These are phyloP conservation scores for Erinaceus europaeus DNA, from an alignment of 2,113 vertebrate species.

Conservation along the genomic window DNA sequence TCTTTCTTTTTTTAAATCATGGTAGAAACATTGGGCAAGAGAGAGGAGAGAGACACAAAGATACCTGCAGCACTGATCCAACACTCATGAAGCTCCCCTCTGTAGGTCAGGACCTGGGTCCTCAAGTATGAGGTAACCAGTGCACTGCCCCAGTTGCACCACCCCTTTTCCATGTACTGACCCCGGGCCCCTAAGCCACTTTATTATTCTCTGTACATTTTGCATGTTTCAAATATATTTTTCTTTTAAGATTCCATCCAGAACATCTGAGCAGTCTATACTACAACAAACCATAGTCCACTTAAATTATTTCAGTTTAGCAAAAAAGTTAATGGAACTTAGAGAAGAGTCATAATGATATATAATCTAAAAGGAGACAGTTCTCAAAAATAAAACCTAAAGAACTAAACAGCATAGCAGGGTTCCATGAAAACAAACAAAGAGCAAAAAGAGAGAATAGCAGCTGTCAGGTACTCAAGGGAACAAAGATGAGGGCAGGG, in stretches of 20 bases:
- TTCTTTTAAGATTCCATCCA: not conserved
- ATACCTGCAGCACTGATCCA: no score
- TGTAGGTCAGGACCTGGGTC: no score
- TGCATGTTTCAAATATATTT: not conserved
- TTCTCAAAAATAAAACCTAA: not conserved
- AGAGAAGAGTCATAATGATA: not conserved
- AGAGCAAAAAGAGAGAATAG: not conserved
- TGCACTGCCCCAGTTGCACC: no score
- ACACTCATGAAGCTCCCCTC: no score
- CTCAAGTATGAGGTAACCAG: no score
- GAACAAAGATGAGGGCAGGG: no score
- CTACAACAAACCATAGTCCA: not conserved
- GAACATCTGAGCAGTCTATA: conserved; percentile 11
- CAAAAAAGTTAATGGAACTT: not conserved
- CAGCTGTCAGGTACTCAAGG: not conserved
- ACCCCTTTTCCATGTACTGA: no score
- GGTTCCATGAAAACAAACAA: not conserved
- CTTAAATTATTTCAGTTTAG: not conserved
- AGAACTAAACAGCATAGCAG: not conserved
- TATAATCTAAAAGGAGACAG: not conserved
- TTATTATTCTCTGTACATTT: not conserved
- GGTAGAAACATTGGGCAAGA: no score
- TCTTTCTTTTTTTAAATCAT: no score
- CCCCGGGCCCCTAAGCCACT: no score
- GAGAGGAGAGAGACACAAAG: no score